Percentiles rank a stretch among this genome's conserved stretches.
Evolutionary conservation across 1,140 invertebrate genomes (phyloP).

Genomic region (Ooceraea biroi): DNA sequence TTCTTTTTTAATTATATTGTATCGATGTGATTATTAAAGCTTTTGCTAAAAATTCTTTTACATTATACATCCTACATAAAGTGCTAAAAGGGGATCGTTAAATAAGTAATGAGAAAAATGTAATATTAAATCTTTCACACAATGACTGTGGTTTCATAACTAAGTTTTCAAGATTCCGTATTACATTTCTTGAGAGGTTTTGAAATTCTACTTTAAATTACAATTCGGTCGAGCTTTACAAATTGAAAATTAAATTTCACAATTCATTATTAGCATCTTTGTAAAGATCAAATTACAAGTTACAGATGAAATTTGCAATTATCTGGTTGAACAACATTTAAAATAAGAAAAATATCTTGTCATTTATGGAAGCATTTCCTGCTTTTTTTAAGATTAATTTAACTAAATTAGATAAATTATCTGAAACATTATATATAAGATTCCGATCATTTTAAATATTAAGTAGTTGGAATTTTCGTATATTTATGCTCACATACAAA

Average conservation of each 20-base stretch:
- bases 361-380: not conserved
- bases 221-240: not conserved
- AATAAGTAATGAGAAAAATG: constrained; percentile 6
- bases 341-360: not conserved
- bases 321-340: not conserved
- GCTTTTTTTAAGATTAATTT: not conserved
- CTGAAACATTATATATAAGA: not conserved
- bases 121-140: constrained; percentile 15
- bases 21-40: not conserved
- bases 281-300: not conserved
- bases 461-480: not conserved
- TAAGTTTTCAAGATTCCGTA: not conserved
- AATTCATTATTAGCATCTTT: not conserved
- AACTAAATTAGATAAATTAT: not conserved
- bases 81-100: not conserved
- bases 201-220: constrained; percentile 3
- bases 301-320: not conserved
- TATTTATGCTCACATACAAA: not conserved
- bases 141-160: not conserved
- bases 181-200: constrained; percentile 3
- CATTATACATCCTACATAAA: not conserved
- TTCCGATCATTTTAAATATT: not conserved
- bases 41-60: constrained; percentile 21
- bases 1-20: not conserved
- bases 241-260: constrained; percentile 8